Evolutionary conservation across 2,888 invertebrate species (phyloP).

Genomic region (Diadegma fenestrale): DNA sequence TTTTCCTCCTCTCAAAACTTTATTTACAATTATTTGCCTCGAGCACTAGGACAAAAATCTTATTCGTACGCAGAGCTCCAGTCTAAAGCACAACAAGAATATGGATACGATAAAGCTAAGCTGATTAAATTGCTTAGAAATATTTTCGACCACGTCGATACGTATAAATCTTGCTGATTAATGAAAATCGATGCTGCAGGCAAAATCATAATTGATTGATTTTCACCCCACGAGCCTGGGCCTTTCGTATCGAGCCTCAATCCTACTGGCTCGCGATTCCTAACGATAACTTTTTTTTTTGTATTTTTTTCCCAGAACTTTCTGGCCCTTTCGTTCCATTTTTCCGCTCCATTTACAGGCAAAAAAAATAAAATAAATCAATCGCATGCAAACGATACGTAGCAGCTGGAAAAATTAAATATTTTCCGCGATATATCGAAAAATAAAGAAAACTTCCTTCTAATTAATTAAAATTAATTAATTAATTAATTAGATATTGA

Average conservation of each 20-base stretch:
- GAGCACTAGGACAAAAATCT: constrained; percentile 36
- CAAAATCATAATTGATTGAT: constrained; percentile 43
- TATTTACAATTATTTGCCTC: constrained; percentile 47
- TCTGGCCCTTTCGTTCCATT: constrained; percentile 31
- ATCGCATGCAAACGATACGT: constrained; percentile 75
- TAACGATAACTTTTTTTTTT: constrained; percentile 52
- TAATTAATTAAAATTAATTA: no score
- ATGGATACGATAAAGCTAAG: constrained; percentile 33
- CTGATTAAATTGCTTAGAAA: constrained; percentile 41
- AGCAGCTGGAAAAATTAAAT: constrained; percentile 57
- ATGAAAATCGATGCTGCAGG: constrained; percentile 53
- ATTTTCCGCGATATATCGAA: constrained; percentile 48
- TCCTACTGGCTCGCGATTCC: constrained; percentile 67
- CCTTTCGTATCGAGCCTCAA: constrained; percentile 34
- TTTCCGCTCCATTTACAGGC: constrained; percentile 45
- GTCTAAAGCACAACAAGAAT: constrained; percentile 59
- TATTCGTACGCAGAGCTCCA: constrained; percentile 61
- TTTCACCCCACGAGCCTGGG: no score
- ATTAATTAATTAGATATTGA: no score
- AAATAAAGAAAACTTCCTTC: constrained; percentile 33
- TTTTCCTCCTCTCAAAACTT: constrained; percentile 12
- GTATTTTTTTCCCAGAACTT: constrained; percentile 39
- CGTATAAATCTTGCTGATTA: constrained; percentile 41
- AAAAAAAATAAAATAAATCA: constrained; percentile 55
- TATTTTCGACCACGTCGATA: constrained; percentile 50